A percentile compares a stretch with the other conserved stretches of the same genome.
These are phyloP conservation scores for Elaphurus davidianus DNA, from an alignment of 2,113 vertebrate genomes.

Conservation along the genomic window DNA sequence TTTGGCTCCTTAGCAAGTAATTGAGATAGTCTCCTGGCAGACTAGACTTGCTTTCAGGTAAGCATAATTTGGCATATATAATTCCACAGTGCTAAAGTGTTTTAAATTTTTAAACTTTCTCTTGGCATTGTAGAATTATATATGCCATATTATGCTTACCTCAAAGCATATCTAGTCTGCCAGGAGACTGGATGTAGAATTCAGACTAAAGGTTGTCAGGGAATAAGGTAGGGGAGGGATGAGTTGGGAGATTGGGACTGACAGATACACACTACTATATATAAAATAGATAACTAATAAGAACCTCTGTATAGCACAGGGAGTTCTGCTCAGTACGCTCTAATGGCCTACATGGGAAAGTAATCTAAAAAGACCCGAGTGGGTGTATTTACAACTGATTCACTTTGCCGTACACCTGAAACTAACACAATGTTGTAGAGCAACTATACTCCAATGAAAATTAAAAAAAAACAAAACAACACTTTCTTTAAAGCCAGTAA, in stretches of 20 bases:
- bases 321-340: not conserved
- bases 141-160: not conserved
- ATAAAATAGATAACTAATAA: not conserved
- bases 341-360: not conserved
- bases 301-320: not conserved
- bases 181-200: not conserved
- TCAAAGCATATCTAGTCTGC: not conserved
- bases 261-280: not conserved
- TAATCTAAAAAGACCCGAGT: not conserved
- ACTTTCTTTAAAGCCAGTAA: not conserved
- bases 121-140: not conserved
- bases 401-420: not conserved
- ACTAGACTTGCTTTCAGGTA: not conserved
- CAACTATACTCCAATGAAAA: not conserved
- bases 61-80: not conserved
- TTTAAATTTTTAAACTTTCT: not conserved
- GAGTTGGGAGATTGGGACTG: not conserved
- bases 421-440: not conserved
- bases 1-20: not conserved
- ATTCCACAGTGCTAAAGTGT: not conserved
- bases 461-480: not conserved
- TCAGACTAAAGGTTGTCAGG: not conserved
- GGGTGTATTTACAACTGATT: not conserved
- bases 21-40: not conserved
- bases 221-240: not conserved